A percentile compares a stretch with the other conserved stretches of the same genome.
These are phyloP conservation scores for Tenthredo mesomela DNA, from an alignment of 2,888 invertebrate genomes.

Conservation along the genomic window DNA sequence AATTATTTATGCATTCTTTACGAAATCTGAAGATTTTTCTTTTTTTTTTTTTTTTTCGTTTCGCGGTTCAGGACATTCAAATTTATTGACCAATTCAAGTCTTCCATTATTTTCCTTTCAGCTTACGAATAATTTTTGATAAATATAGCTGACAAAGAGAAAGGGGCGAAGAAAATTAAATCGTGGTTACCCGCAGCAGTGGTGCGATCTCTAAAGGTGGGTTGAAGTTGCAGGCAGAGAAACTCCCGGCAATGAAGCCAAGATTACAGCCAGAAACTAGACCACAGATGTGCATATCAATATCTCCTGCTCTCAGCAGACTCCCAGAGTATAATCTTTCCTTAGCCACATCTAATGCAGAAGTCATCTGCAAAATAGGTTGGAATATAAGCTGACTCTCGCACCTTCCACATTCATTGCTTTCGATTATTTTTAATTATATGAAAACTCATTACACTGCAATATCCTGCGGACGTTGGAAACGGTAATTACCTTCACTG, in stretches of 20 bases:
- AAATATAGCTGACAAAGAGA: not conserved
- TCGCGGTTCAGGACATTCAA: not conserved
- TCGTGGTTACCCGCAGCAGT: not conserved
- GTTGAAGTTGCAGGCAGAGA: not conserved
- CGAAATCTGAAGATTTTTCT: not conserved
- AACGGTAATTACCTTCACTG: not conserved
- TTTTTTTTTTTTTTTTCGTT: not conserved
- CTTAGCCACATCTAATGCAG: conserved; percentile 1
- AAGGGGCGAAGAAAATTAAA: not conserved
- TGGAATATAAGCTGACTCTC: not conserved
- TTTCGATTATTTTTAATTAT: conserved; percentile 6
- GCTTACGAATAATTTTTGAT: not conserved
- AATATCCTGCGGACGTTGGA: not conserved
- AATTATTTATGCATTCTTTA: conserved; percentile 8
- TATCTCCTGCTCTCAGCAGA: conserved; percentile 32
- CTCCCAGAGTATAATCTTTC: conserved; percentile 2
- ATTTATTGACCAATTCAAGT: not conserved
- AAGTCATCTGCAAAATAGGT: conserved; percentile 11
- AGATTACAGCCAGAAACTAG: conserved; percentile 25
- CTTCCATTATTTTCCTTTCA: not conserved
- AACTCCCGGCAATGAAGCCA: not conserved
- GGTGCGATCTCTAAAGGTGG: not conserved
- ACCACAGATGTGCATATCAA: conserved; percentile 43
- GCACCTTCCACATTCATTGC: conserved; percentile 19
- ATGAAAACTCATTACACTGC: not conserved